Evolutionary conservation across 1,140 invertebrate species (phyloP).

Genomic region (Pseudachorutes palmiensis): DNA sequence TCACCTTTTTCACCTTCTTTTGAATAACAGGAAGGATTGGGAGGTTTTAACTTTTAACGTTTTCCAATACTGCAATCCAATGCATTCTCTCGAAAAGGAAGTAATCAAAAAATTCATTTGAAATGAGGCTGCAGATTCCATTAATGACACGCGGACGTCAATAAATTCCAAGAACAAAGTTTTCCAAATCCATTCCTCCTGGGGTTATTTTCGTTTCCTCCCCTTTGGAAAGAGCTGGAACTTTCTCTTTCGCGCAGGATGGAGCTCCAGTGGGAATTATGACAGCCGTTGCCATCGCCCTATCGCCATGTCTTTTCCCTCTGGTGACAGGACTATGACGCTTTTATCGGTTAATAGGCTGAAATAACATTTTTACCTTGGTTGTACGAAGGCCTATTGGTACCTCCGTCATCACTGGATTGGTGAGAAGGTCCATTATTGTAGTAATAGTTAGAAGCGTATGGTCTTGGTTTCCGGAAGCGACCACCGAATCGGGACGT

Average conservation of each 20-base stretch:
- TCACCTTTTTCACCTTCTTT: not conserved
- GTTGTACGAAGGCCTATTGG: conserved; percentile 32
- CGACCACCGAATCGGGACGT: conserved; percentile 20
- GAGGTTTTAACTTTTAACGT: not conserved
- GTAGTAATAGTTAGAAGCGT: conserved; percentile 24
- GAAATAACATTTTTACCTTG: conserved; percentile 28
- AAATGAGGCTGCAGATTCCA: no score
- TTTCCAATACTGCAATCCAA: not conserved
- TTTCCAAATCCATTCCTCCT: no score
- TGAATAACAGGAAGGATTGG: not conserved
- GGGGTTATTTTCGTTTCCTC: no score
- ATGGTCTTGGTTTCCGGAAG: conserved; percentile 27
- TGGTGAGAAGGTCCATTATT: conserved; percentile 11
- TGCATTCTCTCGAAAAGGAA: not conserved
- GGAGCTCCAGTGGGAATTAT: no score
- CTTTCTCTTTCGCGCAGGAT: no score
- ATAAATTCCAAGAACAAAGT: no score
- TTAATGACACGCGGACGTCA: no score
- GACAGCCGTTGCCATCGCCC: no score
- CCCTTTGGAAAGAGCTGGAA: no score
- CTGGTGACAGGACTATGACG: no score
- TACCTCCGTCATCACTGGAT: conserved; percentile 15
- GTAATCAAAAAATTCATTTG: not conserved
- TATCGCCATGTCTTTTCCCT: no score
- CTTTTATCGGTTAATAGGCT: no score